Evolutionary conservation across 2,797 vertebrate species (phyloP).

Genomic region (Harpagifer antarcticus): DNA sequence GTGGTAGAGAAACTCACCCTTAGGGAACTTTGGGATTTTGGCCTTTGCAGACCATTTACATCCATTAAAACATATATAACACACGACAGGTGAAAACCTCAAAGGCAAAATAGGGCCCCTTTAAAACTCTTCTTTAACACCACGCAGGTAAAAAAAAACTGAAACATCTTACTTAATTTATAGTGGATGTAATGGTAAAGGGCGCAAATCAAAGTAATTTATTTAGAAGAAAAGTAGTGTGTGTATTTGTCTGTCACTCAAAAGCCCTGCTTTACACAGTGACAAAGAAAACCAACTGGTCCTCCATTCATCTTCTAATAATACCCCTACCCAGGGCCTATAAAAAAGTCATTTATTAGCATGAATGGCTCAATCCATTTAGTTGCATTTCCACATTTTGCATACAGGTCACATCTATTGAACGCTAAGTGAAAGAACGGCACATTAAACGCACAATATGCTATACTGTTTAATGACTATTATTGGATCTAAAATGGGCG

Average conservation of each 20-base stretch:
- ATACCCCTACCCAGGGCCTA: neutral
- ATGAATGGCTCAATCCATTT: neutral
- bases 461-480: conserved; percentile 5
- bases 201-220: too few species aligned
- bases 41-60: too few species aligned
- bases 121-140: too few species aligned
- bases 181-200: too few species aligned
- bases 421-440: neutral
- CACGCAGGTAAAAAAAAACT: neutral
- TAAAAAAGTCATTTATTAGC: conserved; percentile 7
- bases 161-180: neutral
- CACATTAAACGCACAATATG: neutral
- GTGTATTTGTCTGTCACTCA: too few species aligned
- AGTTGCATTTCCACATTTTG: neutral
- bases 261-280: conserved; percentile 7
- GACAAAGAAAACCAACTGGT: conserved; percentile 8
- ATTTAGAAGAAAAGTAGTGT: too few species aligned
- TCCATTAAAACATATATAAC: too few species aligned
- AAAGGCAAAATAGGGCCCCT: too few species aligned
- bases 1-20: too few species aligned
- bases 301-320: neutral
- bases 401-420: conserved; percentile 19
- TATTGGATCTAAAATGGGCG: neutral
- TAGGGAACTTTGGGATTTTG: too few species aligned
- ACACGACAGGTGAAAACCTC: too few species aligned